Evolutionary conservation across 2,888 invertebrate species (phyloP).

Genomic region (Cephonodes hylas): DNA sequence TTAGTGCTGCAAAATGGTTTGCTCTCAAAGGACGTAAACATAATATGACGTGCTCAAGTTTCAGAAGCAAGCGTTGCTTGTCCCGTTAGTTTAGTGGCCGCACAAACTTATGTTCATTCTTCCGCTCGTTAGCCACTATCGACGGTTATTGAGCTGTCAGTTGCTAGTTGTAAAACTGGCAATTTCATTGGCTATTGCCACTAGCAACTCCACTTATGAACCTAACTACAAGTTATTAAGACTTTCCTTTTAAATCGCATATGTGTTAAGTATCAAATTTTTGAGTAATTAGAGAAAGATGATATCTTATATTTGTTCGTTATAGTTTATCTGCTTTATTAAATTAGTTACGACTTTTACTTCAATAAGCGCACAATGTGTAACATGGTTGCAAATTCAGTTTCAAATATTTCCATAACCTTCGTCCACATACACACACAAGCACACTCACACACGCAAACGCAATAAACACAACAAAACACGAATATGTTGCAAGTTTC

Average conservation of each 20-base stretch:
- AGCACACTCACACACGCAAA: slow-evolving; percentile 43
- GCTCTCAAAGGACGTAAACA: background rate
- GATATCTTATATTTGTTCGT: background rate
- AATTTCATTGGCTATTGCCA: slow-evolving; percentile 12
- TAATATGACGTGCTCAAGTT: background rate
- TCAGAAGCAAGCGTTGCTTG: background rate
- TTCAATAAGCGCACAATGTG: background rate
- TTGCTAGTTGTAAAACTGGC: slow-evolving; percentile 11
- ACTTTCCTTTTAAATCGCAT: background rate
- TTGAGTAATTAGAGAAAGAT: background rate
- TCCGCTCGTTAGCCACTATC: slow-evolving; percentile 16
- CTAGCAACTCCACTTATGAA: background rate
- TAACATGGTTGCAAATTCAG: slow-evolving; percentile 17
- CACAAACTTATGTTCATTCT: slow-evolving; percentile 12
- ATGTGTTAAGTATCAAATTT: background rate
- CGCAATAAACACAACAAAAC: slow-evolving; percentile 48
- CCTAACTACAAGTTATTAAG: background rate
- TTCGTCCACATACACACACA: slow-evolving; percentile 22
- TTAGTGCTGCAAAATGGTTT: background rate
- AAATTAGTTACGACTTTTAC: background rate
- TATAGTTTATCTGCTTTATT: too few species aligned
- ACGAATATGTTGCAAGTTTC: slow-evolving; percentile 43
- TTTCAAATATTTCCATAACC: slow-evolving; percentile 11
- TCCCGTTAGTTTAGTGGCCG: slow-evolving; percentile 12
- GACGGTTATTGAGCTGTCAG: slow-evolving; percentile 15